phyloP scores from a whole-genome alignment of 2,113 vertebrate species.

The Conger conger region DNA sequence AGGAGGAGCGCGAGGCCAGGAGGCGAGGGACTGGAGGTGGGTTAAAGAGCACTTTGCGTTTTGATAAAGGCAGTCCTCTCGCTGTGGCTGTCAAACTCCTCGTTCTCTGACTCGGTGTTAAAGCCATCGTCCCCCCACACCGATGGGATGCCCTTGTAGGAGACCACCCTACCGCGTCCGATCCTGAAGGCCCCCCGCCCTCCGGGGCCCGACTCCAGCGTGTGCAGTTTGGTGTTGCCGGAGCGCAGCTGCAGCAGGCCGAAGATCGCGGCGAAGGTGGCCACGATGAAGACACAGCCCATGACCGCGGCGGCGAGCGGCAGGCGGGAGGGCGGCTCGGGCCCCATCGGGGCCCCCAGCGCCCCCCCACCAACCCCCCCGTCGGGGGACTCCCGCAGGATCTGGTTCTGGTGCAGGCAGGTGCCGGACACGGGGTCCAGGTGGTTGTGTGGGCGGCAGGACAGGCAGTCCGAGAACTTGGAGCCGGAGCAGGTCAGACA shows the following conservation, averaged over 20 bases:
- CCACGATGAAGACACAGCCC: conserved; percentile 84
- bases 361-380: conserved; percentile 41
- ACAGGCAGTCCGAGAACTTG: conserved; percentile 78
- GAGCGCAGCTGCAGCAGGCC: conserved; percentile 87
- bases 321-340: conserved; percentile 61
- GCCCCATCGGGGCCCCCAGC: neutral
- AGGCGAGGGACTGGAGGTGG: conserved; percentile 32
- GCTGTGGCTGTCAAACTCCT: conserved; percentile 82
- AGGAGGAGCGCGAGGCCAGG: conserved; percentile 22
- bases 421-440: conserved; percentile 73
- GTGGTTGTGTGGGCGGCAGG: conserved; percentile 84
- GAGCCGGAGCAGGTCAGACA: conserved; percentile 84
- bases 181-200: conserved; percentile 51
- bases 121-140: conserved; percentile 87
- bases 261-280: conserved; percentile 84
- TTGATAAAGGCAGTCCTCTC: conserved; percentile 99
- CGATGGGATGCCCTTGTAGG: conserved; percentile 93
- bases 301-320: conserved; percentile 81
- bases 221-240: conserved; percentile 70
- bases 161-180: conserved; percentile 70
- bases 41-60: conserved; percentile 98
- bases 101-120: conserved; percentile 83
- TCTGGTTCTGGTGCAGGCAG: conserved; percentile 86
- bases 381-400: conserved; percentile 80
- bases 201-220: conserved; percentile 66